A percentile compares a stretch with the other conserved stretches of the same genome.
These are phyloP conservation scores for Lepidothrix coronata DNA, from an alignment of 2,113 vertebrate genomes.

Conservation along the genomic window DNA sequence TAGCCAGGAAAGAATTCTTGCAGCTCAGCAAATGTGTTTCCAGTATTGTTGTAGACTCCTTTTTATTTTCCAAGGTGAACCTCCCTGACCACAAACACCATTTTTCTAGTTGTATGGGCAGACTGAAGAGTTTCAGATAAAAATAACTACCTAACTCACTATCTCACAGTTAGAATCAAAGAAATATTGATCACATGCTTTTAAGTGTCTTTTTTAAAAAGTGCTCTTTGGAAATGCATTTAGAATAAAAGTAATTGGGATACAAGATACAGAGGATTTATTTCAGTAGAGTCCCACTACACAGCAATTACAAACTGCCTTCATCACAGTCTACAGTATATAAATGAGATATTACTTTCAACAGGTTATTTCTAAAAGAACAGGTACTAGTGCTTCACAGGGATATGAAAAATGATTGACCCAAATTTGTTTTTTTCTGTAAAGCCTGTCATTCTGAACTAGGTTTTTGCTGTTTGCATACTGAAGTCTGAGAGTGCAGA, in stretches of 20 bases:
- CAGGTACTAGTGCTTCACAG: neutral
- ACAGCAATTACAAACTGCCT: neutral
- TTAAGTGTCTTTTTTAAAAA: conserved; percentile 6
- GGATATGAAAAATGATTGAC: neutral
- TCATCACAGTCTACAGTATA: neutral
- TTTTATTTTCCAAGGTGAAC: conserved; percentile 56
- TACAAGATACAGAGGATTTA: neutral
- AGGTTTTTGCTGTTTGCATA: neutral
- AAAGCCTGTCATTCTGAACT: neutral
- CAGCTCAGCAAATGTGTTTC: conserved; percentile 58
- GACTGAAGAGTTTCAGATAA: conserved; percentile 43
- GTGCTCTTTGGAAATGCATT: neutral
- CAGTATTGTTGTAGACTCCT: neutral
- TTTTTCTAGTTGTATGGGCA: conserved; percentile 5
- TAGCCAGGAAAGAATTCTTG: conserved; percentile 42
- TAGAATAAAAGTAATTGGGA: neutral
- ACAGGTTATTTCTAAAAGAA: neutral
- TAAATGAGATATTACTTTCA: neutral
- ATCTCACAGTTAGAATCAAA: conserved; percentile 22
- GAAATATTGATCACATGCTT: conserved; percentile 42
- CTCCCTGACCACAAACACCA: neutral
- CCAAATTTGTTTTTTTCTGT: neutral
- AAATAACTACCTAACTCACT: conserved; percentile 30
- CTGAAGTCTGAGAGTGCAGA: neutral
- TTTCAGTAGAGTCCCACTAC: neutral